Evolutionary conservation across 2,888 invertebrate genomes (phyloP).

Genomic region (Norana najaformis): DNA sequence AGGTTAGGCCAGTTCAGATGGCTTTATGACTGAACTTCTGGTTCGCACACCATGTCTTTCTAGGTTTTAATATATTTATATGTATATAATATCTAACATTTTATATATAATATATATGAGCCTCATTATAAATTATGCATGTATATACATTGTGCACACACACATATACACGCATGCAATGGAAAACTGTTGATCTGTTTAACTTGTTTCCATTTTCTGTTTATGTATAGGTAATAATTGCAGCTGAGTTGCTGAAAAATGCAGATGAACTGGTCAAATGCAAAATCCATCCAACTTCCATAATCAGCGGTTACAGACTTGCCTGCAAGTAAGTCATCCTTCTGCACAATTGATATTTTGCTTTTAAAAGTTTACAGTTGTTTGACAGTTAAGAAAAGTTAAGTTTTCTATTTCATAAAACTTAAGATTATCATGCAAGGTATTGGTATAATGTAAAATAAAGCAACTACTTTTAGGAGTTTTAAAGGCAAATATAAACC

Average conservation of each 20-base stretch:
- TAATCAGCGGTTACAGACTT: conserved; percentile 94
- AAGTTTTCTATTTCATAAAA: background rate
- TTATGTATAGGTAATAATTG: conserved; percentile 68
- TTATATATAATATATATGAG: no score
- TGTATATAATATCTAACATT: no score
- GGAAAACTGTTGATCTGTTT: background rate
- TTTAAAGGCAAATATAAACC: background rate
- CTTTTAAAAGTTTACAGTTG: background rate
- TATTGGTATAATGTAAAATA: background rate
- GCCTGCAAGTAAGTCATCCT: conserved; percentile 81
- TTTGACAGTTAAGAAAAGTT: background rate
- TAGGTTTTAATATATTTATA: no score
- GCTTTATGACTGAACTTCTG: no score
- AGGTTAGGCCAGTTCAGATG: no score
- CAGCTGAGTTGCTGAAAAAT: conserved; percentile 79
- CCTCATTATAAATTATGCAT: no score
- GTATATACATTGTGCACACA: no score
- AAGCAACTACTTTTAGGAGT: background rate
- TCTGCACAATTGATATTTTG: background rate
- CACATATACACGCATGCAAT: no score
- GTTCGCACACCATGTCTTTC: no score
- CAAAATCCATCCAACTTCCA: conserved; percentile 98
- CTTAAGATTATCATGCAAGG: background rate
- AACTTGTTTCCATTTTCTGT: background rate
- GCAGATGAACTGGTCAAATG: conserved; percentile 98